phyloP scores from a whole-genome alignment of 2,888 invertebrate genomes.

The Drosophila hawaiiensis region DNA sequence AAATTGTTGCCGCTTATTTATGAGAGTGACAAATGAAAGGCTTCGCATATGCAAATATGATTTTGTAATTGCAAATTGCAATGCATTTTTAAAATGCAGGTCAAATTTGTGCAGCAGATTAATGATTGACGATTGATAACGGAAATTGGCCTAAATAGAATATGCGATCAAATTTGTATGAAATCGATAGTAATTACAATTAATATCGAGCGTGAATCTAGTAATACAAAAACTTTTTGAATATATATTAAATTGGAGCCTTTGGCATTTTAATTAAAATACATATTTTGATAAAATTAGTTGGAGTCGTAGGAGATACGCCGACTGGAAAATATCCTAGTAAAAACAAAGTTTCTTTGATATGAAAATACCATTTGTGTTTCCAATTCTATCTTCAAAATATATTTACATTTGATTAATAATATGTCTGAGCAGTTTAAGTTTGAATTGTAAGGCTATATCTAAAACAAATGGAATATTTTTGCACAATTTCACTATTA shows the following conservation, averaged over 20 bases:
- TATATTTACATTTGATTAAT: background rate
- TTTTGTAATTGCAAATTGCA: conserved; percentile 67
- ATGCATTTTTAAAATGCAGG: conserved; percentile 72
- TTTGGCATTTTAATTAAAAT: conserved; percentile 28
- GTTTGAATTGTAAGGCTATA: background rate
- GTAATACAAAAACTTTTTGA: background rate
- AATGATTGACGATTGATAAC: conserved; percentile 55
- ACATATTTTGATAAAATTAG: conserved; percentile 5
- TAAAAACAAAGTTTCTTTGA: background rate
- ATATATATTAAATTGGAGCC: conserved; percentile 12
- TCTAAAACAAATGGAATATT: background rate
- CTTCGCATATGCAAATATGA: conserved; percentile 69
- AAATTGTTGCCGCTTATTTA: conserved; percentile 60
- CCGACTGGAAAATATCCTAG: background rate
- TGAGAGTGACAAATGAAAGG: conserved; percentile 75
- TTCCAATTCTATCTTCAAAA: background rate
- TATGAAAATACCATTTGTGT: background rate
- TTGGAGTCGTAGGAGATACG: background rate
- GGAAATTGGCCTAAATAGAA: conserved; percentile 10
- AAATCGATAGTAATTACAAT: conserved; percentile 30
- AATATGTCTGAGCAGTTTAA: background rate
- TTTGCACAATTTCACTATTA: background rate
- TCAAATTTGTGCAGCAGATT: conserved; percentile 34
- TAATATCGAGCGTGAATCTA: conserved; percentile 2
- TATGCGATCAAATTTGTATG: conserved; percentile 21